Conservation (phyloP, 2,113 vertebrate genomes). For the Corythoichthys haematopterus region DNA sequence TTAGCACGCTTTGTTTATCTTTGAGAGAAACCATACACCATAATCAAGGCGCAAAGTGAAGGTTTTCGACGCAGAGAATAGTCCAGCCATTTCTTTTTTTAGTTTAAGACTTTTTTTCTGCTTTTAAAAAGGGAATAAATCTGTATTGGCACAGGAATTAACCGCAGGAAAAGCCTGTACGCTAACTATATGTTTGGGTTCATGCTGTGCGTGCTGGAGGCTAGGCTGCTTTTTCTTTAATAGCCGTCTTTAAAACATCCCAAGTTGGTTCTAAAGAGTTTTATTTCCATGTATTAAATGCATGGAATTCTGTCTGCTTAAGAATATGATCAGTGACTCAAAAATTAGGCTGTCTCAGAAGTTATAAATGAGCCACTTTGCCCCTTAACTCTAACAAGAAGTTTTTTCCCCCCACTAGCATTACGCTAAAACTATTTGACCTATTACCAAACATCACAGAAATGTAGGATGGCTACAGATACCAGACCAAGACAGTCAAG, state of each 20-base stretch:
- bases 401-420: background rate
- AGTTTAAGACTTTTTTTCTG: background rate
- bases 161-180: slow-evolving; percentile 8
- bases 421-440: background rate
- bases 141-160: background rate
- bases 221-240: background rate
- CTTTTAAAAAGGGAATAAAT: slow-evolving; percentile 2
- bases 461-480: background rate
- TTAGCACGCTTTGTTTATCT: slow-evolving; percentile 69
- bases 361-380: background rate
- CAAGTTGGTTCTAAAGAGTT: slow-evolving; percentile 3
- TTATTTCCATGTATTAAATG: background rate
- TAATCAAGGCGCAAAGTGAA: slow-evolving; percentile 62
- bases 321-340: background rate
- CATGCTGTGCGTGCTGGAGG: background rate
- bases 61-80: slow-evolving; percentile 20
- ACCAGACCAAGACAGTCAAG: no score
- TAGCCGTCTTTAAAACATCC: slow-evolving; percentile 3
- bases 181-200: background rate
- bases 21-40: slow-evolving; percentile 62
- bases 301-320: background rate
- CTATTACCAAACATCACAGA: background rate
- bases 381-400: background rate
- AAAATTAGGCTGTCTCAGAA: background rate
- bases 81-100: background rate